Conservation (phyloP, 1,140 invertebrate genomes). For the Sinonovacula constricta region DNA sequence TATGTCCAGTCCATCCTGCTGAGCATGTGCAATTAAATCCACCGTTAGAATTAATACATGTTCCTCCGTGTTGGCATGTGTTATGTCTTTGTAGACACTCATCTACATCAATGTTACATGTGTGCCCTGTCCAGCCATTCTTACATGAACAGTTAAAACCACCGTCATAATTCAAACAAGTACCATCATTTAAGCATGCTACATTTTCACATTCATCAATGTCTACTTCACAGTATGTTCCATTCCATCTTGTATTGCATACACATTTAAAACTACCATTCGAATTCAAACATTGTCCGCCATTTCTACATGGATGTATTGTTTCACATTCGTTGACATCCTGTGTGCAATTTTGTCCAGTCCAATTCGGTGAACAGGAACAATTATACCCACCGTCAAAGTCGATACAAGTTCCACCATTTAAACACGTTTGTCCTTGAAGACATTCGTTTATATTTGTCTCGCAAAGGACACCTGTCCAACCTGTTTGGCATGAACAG, state of each 20-base stretch:
- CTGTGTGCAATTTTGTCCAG: slow-evolving; percentile 3
- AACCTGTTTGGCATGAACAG: background rate
- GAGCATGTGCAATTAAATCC: background rate
- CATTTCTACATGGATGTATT: too few species aligned
- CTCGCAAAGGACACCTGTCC: background rate
- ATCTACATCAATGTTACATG: slow-evolving; percentile 29
- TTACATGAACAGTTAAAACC: slow-evolving; percentile 18
- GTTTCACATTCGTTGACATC: slow-evolving; percentile 6
- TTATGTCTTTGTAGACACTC: slow-evolving; percentile 10
- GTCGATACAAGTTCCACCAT: background rate
- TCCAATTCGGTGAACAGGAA: background rate
- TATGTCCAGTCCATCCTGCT: background rate
- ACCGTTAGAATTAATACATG: background rate
- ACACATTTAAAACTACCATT: background rate
- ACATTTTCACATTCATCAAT: slow-evolving; percentile 3
- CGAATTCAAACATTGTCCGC: slow-evolving; percentile 5
- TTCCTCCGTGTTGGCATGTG: background rate
- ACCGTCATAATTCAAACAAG: slow-evolving; percentile 5
- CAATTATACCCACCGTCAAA: background rate
- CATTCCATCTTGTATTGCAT: slow-evolving; percentile 12
- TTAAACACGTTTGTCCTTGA: background rate
- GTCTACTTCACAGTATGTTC: slow-evolving; percentile 18
- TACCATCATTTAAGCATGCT: slow-evolving; percentile 10
- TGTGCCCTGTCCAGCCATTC: slow-evolving; percentile 16
- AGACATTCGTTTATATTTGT: background rate